Evolutionary conservation across 2,888 invertebrate species (phyloP), one percentile per base, ranked within the genome.

Genomic region (Metopia argyrocephala): DNA sequence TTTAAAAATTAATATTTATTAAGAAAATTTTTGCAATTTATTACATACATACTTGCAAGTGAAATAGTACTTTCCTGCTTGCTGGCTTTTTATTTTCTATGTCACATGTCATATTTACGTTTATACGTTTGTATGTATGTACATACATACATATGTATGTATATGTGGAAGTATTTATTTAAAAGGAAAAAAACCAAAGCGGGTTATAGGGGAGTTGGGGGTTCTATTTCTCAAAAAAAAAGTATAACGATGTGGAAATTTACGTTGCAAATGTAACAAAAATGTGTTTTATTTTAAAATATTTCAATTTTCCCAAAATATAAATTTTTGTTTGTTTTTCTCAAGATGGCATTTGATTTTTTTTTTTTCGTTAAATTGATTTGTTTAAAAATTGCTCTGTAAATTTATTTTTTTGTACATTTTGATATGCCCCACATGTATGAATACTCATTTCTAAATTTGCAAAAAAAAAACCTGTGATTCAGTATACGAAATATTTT

Each of bases 1-100:
- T 74, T 62, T 21, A 27, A 38, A 66, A 78, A 75, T 46, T 74
- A 70, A 70, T 61, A 70, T 61, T 74, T 62, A 76, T 76, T 76
- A 56, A 70, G 70, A 78, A 69, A 64, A 68, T 31, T 31, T 81
- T 76, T 65, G 48, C 20, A 73, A 21, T 69, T 68, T 57, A n/a
- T 57, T 27, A 23, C 20, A n/a, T n/a, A n/a, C n/a, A n/a, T 46
- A n/a, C 59, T 50, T 50, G 23, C 2, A n/a, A n/a, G n/a, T n/a
- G n/a, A n/a, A n/a, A n/a, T n/a, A n/a, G n/a, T n/a, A n/a, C n/a
- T n/a, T 59, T 21, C 38, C 38, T 38, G 9, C 3, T 12, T 15
- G 9, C 5, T 38, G 9, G 38, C 38, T 38, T 15, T 4, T 38
- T 38, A 12, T 38, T 38, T 15, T 31, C 6, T 2, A 15, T 54